Base-by-base conservation (phyloP, 2,888 invertebrate species). In the Macropis europaea region DNA sequence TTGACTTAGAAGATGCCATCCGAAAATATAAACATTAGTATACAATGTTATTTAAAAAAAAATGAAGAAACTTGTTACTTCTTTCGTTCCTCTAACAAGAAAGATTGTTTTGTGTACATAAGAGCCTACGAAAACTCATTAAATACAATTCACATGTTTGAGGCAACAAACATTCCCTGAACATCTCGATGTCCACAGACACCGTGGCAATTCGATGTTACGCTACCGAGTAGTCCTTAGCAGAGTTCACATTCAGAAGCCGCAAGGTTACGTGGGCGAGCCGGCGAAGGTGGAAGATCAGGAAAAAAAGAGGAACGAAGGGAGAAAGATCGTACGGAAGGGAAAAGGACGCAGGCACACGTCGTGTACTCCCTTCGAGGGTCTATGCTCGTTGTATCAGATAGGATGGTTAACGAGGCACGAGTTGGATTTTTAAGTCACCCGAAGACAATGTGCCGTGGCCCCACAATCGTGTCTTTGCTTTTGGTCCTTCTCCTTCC, bases 351-450 rank as follows among this genome's bases (percentile, higher is more conserved):
- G 63, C 34, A 45, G 57, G 42, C 69, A 36, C 60, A 50, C 67
- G 68, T 67, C 68, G 79, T 77, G 77, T 76, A 77, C 70, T 68
- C 63, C 67, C 69, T 71, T 64, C 63, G 53, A 63, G 71, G 68
- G 68, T 62, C 72, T 76, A 68, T 71, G 71, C 74, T 57, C 62
- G 64, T 63, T 72, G 82, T 81, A 87, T 87, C 88, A 82, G 88
- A 88, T 88, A 88, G 84, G 80, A 77, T 81, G 84, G 78, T 88
- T 90, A 90, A 90, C 89, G 89, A 90, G 88, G 84, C 89, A 90
- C 89, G 89, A 89, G 87, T 86, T 53, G 86, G 85, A 88, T 89
- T 89, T 89, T 89, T 87, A 88, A 89, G 87, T 88, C 87, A 86
- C 83, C 83, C 79, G 81, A 88, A 85, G 86, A 89, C 89, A 89